Evolutionary conservation across 1,140 invertebrate species (phyloP), one percentile per base, ranked within the genome.

Genomic region (Oryctes rhinoceros): DNA sequence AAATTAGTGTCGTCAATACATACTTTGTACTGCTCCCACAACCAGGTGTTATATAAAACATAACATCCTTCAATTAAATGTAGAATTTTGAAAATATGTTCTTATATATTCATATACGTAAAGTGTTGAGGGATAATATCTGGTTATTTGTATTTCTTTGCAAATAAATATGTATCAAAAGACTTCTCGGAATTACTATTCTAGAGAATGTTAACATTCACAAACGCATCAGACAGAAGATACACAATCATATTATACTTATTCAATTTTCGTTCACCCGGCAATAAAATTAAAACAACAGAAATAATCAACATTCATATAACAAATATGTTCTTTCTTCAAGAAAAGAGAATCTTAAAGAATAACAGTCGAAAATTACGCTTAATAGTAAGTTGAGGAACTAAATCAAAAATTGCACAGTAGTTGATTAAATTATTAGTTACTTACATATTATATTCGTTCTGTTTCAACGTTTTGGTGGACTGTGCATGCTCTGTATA

Each of bases 321-420:
- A 74, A 74, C 37, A 74, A 74, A 74, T 30, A 74, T 74, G 20
- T 15, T 15, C 71, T 74, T 74, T 74, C 24, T 24, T 24, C 18
- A 20, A 15, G 24, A 74, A 24, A 39, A 74, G 7, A 74, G 24
- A 74, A 74, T 15, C 30, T 35, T 24, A 74, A 74, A 24, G 53
- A 24, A 35, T 74, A 74, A 74, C 71, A 74, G 71, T 39, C 37
- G 24, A 74, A 35, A 74, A 74, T 24, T 74, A 24, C 24, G 13
- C 20, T 35, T 74, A 74, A 74, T 6, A 74, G 1, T 74, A 39
- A 18, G 30, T 24, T 74, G 15, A 74, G 71, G 37, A 74, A 74
- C 20, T 35, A 74, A 74, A 35, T 74, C 18, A 30, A 15, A 35
- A 74, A 35, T 74, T 15, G 24, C 35, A 24, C 24, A 71, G 20